Percentiles rank a stretch among this genome's conserved stretches.
phyloP scores from a whole-genome alignment of 2,113 vertebrate genomes.

The Nibea albiflora region DNA sequence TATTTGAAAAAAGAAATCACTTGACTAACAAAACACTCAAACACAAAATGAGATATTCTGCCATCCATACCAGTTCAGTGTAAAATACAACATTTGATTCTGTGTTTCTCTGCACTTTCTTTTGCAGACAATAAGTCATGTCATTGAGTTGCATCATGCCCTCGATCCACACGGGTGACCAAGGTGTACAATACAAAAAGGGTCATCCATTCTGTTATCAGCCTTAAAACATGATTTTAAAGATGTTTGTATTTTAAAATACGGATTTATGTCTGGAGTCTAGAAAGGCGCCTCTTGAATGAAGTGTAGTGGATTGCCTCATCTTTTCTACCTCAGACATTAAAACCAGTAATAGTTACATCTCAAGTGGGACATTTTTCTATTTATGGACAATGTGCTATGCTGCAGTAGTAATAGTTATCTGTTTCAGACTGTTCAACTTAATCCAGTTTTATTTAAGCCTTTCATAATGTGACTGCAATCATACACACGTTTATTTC shows the following conservation, averaged over 20 bases:
- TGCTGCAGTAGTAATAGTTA: background rate
- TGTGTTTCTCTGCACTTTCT: too few species aligned
- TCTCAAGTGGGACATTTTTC: background rate
- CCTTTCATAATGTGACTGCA: background rate
- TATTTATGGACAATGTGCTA: background rate
- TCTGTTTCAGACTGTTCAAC: background rate
- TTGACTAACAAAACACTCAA: background rate
- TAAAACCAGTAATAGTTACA: background rate
- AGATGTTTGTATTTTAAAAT: background rate
- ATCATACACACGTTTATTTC: too few species aligned
- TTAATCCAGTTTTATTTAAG: background rate
- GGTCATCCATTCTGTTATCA: background rate
- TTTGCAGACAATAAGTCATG: background rate
- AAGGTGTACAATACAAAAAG: background rate
- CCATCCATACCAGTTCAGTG: background rate
- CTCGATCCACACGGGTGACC: background rate
- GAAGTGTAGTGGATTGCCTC: background rate
- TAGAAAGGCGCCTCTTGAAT: background rate
- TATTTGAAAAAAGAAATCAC: too few species aligned
- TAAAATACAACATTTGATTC: background rate
- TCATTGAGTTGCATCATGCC: background rate
- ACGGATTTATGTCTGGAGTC: background rate
- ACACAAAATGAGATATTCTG: background rate
- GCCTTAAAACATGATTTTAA: background rate
- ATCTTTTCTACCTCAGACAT: background rate